Conservation (phyloP, 2,797 vertebrate genomes). For the Falco naumanni region DNA sequence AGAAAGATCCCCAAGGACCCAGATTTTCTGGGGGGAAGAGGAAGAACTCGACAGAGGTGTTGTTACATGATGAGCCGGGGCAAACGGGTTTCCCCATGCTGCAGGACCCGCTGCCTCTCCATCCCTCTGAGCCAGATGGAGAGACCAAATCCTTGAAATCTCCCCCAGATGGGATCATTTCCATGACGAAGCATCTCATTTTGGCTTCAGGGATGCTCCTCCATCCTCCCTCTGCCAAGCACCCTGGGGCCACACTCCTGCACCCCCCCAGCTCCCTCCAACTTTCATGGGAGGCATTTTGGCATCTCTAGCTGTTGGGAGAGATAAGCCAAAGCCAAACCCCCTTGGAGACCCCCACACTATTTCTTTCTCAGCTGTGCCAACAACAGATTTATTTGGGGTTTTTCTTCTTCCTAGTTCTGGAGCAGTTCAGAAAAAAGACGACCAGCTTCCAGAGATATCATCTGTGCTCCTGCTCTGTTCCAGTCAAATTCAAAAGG, state of each 20-base stretch:
- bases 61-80: accelerated
- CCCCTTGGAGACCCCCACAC: background rate
- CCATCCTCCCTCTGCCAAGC: background rate
- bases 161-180: background rate
- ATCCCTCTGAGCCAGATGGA: background rate
- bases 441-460: background rate
- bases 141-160: background rate
- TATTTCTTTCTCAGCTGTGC: background rate
- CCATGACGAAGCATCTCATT: background rate
- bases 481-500: slow-evolving; percentile 30
- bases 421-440: background rate
- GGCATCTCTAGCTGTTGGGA: background rate
- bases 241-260: accelerated
- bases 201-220: background rate
- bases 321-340: background rate
- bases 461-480: background rate
- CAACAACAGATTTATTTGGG: slow-evolving; percentile 20
- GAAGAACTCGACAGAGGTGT: background rate
- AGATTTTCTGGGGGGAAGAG: background rate
- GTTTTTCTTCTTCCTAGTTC: background rate
- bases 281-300: background rate
- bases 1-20: background rate
- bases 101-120: background rate
- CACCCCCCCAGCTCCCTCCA: background rate
- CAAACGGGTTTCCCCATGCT: background rate